Evolutionary conservation across 2,888 invertebrate genomes (phyloP).

Genomic region (Cotesia congregata): DNA sequence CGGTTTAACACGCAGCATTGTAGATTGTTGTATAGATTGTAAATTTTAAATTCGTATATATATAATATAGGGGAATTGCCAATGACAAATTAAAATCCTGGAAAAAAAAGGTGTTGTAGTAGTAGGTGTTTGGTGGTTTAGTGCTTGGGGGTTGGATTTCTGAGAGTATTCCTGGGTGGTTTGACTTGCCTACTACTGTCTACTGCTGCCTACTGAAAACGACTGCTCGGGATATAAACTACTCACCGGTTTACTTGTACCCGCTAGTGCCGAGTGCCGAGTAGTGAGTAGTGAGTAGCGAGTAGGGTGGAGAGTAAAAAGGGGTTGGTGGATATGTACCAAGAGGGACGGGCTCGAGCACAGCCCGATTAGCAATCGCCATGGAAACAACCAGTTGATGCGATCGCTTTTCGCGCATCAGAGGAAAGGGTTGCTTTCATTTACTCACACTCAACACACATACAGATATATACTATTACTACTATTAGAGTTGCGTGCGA

Average conservation of each 20-base stretch:
- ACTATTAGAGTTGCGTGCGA: neutral
- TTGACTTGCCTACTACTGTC: no score
- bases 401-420: constrained; percentile 70
- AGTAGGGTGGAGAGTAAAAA: constrained; percentile 27
- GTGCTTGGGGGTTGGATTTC: neutral
- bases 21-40: no score
- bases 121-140: no score
- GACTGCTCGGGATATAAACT: no score
- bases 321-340: constrained; percentile 23
- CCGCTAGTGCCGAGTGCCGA: no score
- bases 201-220: no score
- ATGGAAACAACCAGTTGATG: constrained; percentile 75
- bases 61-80: neutral
- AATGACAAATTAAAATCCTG: neutral
- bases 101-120: neutral
- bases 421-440: constrained; percentile 59
- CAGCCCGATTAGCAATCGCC: constrained; percentile 75
- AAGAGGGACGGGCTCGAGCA: constrained; percentile 68
- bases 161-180: constrained; percentile 5
- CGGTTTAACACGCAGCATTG: no score
- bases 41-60: no score
- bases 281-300: neutral
- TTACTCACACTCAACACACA: constrained; percentile 47
- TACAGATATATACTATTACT: neutral
- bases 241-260: no score